Base-by-base conservation (phyloP, 1,140 invertebrate species). In the Lordiphosa stackelbergi region DNA sequence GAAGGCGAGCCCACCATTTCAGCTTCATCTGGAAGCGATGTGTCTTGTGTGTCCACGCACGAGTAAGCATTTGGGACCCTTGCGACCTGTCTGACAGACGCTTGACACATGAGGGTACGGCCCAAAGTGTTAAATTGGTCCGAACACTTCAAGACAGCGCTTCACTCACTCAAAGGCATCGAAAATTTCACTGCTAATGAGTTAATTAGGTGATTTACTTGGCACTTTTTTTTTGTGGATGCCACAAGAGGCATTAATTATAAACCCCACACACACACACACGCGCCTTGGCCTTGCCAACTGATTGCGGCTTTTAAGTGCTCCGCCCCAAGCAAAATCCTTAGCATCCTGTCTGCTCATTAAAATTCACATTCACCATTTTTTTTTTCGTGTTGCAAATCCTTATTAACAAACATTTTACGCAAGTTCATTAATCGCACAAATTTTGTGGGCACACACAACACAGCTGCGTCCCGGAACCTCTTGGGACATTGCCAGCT, bases 171-270 rank as follows among this genome's bases (percentile, higher is more conserved):
- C 60, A 11, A 31, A 16, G 31, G 60, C 45, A 49, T 53, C 48
- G 45, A 34, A 38, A 36, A 40, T 62, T 63, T 81, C 59, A 40
- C 28, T 51, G 60, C 54, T 72, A 72, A 83, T 83, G 72, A 77
- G 77, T 83, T 81, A 81, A 81, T 81, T 83, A 81, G 59, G 58
- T 65, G 72, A 81, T 83, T 81, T 77, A 69, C 60, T 45, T 72
- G 68, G 45, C 55, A 53, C 64, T 65, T 61, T 73, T 73, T 73
- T 62, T 41, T 31, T 31, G 28, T 19, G 28, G 57, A 48, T 54
- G 47, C 60, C 69, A 66, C 71, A 60, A 63, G 13, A 24, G 41
- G 57, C 58, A 79, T 79, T 71, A 81, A 81, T 81, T 74, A 70
- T 66, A 64, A 28, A 47, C 9, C 24, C 16, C 36, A 38, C 19